Evolutionary conservation across 2,797 vertebrate genomes (phyloP).

Genomic region (Vipera ursinii): DNA sequence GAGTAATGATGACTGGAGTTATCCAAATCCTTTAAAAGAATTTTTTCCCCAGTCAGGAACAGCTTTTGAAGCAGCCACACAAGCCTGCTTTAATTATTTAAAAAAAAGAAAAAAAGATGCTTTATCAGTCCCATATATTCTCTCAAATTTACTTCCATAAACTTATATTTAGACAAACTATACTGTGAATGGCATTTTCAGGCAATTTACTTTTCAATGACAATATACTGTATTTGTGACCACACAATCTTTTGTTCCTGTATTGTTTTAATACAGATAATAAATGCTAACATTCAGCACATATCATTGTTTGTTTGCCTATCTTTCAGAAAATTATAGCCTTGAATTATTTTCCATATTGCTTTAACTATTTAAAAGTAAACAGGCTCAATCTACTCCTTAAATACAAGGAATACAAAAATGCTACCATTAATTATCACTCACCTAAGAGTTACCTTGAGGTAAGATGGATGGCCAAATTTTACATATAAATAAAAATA

Average conservation of each 20-base stretch:
- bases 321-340: neutral
- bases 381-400: neutral
- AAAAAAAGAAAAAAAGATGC: neutral
- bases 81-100: neutral
- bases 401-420: constrained; percentile 23
- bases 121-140: neutral
- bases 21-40: neutral
- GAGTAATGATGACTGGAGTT: neutral
- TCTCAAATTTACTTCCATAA: neutral
- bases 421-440: constrained; percentile 5
- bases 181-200: neutral
- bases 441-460: neutral
- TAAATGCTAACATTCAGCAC: constrained; percentile 12
- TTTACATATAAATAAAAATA: neutral
- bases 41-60: neutral
- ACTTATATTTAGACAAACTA: neutral
- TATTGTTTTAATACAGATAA: constrained; percentile 9
- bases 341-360: neutral
- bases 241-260: constrained; percentile 20
- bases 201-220: neutral
- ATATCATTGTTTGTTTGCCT: neutral
- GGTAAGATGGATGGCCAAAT: neutral
- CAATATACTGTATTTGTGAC: neutral
- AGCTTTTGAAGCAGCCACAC: neutral
- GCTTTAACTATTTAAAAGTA: constrained; percentile 6